Conservation (phyloP, 2,797 vertebrate species). For the Lateolabrax maculatus region DNA sequence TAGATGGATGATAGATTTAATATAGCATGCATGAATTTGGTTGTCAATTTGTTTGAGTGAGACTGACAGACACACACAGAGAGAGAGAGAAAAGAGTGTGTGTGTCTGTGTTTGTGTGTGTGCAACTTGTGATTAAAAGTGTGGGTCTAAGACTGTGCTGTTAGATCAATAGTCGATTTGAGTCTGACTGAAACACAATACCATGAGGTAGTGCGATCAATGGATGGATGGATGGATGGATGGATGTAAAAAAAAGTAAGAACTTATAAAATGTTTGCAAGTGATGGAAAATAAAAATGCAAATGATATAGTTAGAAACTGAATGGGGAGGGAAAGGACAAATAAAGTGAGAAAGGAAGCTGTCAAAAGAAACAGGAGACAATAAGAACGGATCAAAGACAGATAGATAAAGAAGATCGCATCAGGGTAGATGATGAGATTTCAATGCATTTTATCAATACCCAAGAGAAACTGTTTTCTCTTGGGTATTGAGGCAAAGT, state of each 20-base stretch:
- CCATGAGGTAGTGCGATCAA: not conserved
- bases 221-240: conserved; percentile 2
- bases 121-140: conserved; percentile 53
- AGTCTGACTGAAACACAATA: conserved; percentile 44
- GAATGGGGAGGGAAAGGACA: not conserved
- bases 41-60: no score
- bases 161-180: conserved; percentile 57
- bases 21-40: no score
- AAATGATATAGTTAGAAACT: conserved; percentile 4
- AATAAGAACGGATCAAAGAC: not conserved
- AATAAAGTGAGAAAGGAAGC: not conserved
- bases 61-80: no score
- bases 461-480: not conserved
- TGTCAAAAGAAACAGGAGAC: conserved; percentile 2
- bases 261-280: conserved; percentile 14
- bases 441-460: conserved; percentile 22
- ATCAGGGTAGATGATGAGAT: conserved; percentile 2
- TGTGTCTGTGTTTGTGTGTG: no score
- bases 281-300: conserved; percentile 21
- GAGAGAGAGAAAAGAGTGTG: no score
- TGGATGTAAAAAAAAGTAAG: not conserved
- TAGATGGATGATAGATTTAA: no score
- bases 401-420: not conserved
- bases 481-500: not conserved
- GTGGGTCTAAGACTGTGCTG: conserved; percentile 20